Base-by-base conservation (phyloP, 2,797 vertebrate genomes). In the Gambusia yucatana region DNA sequence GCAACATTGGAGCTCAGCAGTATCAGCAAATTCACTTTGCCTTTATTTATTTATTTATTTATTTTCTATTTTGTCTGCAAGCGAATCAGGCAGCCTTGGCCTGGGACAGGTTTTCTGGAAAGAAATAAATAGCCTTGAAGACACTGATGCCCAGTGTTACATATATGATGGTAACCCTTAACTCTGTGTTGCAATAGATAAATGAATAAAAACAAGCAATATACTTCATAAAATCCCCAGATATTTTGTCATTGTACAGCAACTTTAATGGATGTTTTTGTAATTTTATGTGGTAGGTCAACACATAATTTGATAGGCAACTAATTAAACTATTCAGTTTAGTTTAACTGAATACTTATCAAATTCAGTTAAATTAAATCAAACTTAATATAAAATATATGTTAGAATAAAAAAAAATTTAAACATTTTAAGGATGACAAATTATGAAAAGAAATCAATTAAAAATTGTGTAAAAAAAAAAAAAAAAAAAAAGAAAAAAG, bases 91-190 rank as follows among this genome's bases (percentile, higher is more conserved):
- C 80, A 79, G 17, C 20, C 25, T 57, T 74, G 73, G 39, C 16
- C 73, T 17, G 30, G 61, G 30, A 59, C 73, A 69, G 44, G 9
- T 39, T 82, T 78, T 86, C 55, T 61, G n/a, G 39, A 82, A 84
- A 78, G 28, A 82, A 84, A 78, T 75, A 88, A 82, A 85, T 74
- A 81, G 76, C 75, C 76, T 79, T 82, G 87, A 73, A 83, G 82
- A 77, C 59, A 61, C 65, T 72, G 79, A 82, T 80, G 76, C 22
- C 44, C 72, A 46, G 6, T 28, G 70, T 89, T 46, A 72, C 84
- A 82, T 75, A 48, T 39, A 80, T 59, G 73, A 4, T 14, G 28
- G 36, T 76, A 79, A 57, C 50, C 72, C 46, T 65, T 22, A 47
- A 77, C 65, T 82, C 16, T 55, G 39, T 59, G 71, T 73, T 7